A percentile compares a stretch with the other conserved stretches of the same genome.
These are phyloP conservation scores for Tribolium freemani DNA, from an alignment of 2,888 invertebrate genomes.

Conservation along the genomic window DNA sequence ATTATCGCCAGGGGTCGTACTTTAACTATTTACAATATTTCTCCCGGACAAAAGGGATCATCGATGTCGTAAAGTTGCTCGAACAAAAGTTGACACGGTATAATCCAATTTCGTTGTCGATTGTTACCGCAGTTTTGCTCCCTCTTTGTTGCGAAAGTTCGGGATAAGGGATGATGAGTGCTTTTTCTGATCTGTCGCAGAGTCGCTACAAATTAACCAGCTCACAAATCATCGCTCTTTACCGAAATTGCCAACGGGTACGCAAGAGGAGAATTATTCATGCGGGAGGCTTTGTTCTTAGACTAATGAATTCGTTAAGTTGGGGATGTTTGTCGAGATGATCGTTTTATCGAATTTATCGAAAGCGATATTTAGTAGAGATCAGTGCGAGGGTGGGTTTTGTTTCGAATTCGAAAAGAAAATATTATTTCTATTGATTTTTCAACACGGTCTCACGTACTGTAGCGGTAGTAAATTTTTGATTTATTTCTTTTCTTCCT, in stretches of 20 bases:
- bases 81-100: slow-evolving; percentile 14
- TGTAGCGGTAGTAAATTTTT: too few relatives aligned
- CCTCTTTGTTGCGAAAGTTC: slow-evolving; percentile 17
- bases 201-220: slow-evolving; percentile 19
- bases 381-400: too few relatives aligned
- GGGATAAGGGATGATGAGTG: slow-evolving; percentile 22
- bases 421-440: too few relatives aligned
- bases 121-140: slow-evolving; percentile 24
- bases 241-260: background rate
- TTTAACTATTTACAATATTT: slow-evolving; percentile 21
- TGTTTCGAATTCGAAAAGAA: too few relatives aligned
- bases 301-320: background rate
- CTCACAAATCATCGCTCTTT: slow-evolving; percentile 17
- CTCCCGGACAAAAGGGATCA: slow-evolving; percentile 6
- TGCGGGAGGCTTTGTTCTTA: background rate
- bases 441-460: too few relatives aligned
- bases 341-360: too few relatives aligned
- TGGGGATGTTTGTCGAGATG: background rate
- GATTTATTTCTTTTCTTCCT: too few relatives aligned
- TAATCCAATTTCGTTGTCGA: slow-evolving; percentile 32
- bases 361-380: too few relatives aligned
- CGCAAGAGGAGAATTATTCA: background rate
- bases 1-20: background rate
- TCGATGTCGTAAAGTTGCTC: slow-evolving; percentile 25
- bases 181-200: slow-evolving; percentile 30